phyloP scores from a whole-genome alignment of 2,797 vertebrate species.

The Darevskia mixta region DNA sequence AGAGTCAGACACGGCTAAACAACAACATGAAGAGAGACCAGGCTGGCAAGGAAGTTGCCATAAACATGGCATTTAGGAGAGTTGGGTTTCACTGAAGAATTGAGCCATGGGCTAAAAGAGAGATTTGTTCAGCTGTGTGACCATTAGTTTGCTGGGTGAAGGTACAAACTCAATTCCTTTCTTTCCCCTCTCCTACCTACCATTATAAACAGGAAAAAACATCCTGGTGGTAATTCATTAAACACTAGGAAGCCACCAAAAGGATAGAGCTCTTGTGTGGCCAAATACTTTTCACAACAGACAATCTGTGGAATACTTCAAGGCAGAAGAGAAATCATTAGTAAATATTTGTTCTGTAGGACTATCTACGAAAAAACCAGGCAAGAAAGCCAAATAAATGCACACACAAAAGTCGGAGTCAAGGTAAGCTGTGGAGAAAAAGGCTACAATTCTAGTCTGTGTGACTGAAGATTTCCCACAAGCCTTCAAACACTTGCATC shows the following conservation, averaged over 20 bases:
- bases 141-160: background rate
- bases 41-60: background rate
- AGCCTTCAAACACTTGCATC: background rate
- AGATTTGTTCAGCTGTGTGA: background rate
- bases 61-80: background rate
- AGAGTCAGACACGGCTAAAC: no score
- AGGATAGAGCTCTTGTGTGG: background rate
- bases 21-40: background rate
- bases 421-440: background rate
- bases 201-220: background rate
- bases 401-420: background rate
- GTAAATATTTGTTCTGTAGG: background rate
- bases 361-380: background rate
- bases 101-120: no score
- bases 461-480: background rate
- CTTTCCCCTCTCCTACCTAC: background rate
- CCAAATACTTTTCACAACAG: background rate
- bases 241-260: background rate
- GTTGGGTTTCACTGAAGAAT: background rate
- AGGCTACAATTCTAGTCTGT: background rate
- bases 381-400: background rate
- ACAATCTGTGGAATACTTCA: background rate
- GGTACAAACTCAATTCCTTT: background rate
- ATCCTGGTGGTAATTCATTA: background rate
- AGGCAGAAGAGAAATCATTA: background rate